Percentiles rank a stretch among this genome's conserved stretches.
These are phyloP conservation scores for Neoascia interrupta DNA, from an alignment of 2,888 invertebrate genomes.

Conservation along the genomic window DNA sequence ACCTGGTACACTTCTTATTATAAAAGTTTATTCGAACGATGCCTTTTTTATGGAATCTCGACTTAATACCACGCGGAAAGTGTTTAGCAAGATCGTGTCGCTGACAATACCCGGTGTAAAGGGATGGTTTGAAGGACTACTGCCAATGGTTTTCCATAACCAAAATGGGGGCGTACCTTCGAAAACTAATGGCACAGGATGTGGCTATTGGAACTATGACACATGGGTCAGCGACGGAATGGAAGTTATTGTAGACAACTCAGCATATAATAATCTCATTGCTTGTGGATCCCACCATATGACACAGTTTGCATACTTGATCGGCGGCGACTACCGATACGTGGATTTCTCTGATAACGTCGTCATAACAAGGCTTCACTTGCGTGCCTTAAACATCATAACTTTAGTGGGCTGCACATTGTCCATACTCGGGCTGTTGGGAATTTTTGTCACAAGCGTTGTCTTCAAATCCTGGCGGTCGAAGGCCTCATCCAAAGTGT, in stretches of 20 bases:
- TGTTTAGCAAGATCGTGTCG: conserved; percentile 82
- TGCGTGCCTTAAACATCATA: conserved; percentile 81
- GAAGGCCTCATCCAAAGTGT: conserved; percentile 84
- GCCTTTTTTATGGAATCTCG: conserved; percentile 81
- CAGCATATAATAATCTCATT: conserved; percentile 74
- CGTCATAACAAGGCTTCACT: conserved; percentile 77
- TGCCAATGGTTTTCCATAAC: conserved; percentile 46
- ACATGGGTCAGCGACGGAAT: conserved; percentile 83
- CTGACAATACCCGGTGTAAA: conserved; percentile 83
- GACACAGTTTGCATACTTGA: conserved; percentile 83
- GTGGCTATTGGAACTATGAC: conserved; percentile 84
- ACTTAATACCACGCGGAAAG: conserved; percentile 73
- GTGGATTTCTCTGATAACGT: conserved; percentile 73
- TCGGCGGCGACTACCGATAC: conserved; percentile 75
- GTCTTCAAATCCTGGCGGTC: conserved; percentile 83
- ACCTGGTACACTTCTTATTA: conserved; percentile 78
- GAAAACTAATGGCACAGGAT: conserved; percentile 74
- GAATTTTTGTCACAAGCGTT: conserved; percentile 83
- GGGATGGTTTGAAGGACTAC: conserved; percentile 44
- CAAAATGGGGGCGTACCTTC: background rate
- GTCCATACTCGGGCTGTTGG: conserved; percentile 82
- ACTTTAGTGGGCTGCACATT: conserved; percentile 82
- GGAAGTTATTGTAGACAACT: conserved; percentile 72
- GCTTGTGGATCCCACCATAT: conserved; percentile 82
- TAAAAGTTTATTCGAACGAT: conserved; percentile 82